Evolutionary conservation across 2,888 invertebrate genomes (phyloP), one percentile per base, ranked within the genome.

Genomic region (Zele albiditarsus): DNA sequence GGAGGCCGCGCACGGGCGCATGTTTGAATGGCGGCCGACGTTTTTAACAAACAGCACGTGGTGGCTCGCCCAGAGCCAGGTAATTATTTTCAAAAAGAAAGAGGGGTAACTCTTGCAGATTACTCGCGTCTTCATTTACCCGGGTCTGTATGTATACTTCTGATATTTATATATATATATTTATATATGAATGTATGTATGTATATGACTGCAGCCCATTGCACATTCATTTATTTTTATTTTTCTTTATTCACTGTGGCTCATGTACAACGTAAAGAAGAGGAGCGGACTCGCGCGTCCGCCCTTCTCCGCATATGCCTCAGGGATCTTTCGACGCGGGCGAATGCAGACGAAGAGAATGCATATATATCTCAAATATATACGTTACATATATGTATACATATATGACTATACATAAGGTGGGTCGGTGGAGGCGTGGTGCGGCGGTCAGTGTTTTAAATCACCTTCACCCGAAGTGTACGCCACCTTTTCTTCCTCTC

Each of bases 111-210:
- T 79, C 71, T 67, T 46, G 66, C 58, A 83, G 84, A 85, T 86
- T 84, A 83, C 80, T 85, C 86, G 87, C 84, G 84, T 87, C 88
- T 87, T 88, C 87, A 88, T 88, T 87, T 86, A 84, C 84, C 81
- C 78, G 76, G 76, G 80, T n/a, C 79, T 80, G 76, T 74, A 84
- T n/a, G n/a, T n/a, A n/a, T n/a, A n/a, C n/a, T n/a, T n/a, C n/a
- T n/a, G n/a, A n/a, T n/a, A n/a, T n/a, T n/a, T n/a, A n/a, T 49
- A 62, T 53, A 16, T 70, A 66, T 28, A 60, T 73, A 75, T 16
- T 46, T 38, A 38, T 20, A 62, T n/a, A 28, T 20, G 20, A n/a
- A 62, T 42, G 16, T 46, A 49, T 28, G 33, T 60, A 38, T 38
- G n/a, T 46, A n/a, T 46, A 46, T 46, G 16, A 46, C 46, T 46